Conservation (phyloP, 2,113 vertebrate genomes). For the Motacilla tschutschensis region DNA sequence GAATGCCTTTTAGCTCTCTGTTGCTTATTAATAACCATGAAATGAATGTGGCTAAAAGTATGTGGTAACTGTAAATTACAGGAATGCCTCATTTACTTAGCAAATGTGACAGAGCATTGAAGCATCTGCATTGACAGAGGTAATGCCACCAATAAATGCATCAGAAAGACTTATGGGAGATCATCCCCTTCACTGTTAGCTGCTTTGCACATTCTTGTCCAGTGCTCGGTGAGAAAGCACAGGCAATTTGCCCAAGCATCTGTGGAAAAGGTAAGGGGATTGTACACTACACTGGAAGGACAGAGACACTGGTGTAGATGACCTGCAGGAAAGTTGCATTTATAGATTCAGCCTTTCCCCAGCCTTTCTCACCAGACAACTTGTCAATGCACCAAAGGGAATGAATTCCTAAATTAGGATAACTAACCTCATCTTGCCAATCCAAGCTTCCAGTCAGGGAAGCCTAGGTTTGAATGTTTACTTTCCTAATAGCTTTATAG, state of each 20-base stretch:
- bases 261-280: background rate
- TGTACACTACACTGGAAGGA: background rate
- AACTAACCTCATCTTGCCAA: background rate
- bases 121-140: background rate
- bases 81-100: background rate
- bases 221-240: background rate
- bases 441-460: background rate
- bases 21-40: slow-evolving; percentile 11
- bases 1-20: background rate
- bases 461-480: background rate
- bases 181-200: background rate
- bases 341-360: background rate
- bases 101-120: background rate
- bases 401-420: background rate
- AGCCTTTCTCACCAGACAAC: background rate
- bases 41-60: slow-evolving; percentile 5
- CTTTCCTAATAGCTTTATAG: background rate
- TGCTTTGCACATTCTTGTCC: background rate
- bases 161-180: background rate
- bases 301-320: background rate
- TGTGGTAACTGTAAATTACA: background rate
- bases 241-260: background rate
- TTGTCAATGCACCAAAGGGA: background rate
- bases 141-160: background rate
- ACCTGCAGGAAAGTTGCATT: background rate